A percentile compares a stretch with the other conserved stretches of the same genome.
Conservation (phyloP, 2,113 vertebrate genomes). For the Mustela lutreola region DNA sequence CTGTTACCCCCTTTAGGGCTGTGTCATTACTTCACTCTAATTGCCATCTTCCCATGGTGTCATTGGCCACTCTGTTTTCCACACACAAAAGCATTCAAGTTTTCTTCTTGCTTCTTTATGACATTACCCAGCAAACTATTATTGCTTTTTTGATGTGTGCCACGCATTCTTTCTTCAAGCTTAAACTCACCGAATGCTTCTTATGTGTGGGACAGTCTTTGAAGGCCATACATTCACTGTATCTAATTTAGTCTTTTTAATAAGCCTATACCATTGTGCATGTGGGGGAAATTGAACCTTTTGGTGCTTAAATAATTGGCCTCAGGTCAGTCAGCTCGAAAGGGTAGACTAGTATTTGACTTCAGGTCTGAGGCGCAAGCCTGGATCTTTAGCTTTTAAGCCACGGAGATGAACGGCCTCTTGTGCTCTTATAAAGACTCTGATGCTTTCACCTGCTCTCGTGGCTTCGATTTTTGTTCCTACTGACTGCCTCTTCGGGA, state of each 20-base stretch:
- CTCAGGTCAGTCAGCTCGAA: background rate
- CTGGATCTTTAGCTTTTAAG: background rate
- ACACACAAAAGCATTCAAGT: background rate
- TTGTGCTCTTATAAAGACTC: background rate
- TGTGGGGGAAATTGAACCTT: background rate
- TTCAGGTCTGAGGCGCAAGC: background rate
- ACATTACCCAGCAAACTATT: background rate
- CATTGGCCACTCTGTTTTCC: background rate
- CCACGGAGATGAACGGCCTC: background rate
- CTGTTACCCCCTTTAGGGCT: background rate
- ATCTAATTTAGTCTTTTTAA: conserved; percentile 21
- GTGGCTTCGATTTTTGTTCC: background rate
- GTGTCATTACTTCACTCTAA: background rate
- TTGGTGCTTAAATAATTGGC: background rate
- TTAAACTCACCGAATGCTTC: background rate
- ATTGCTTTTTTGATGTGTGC: background rate
- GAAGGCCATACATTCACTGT: background rate
- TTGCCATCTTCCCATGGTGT: background rate
- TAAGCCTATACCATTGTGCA: background rate
- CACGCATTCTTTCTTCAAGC: background rate
- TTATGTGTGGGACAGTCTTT: background rate
- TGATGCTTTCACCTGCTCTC: background rate
- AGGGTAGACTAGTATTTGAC: background rate
- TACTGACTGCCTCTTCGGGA: background rate
- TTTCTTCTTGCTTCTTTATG: conserved; percentile 1